phyloP scores from a whole-genome alignment of 2,797 vertebrate genomes.

The Coregonus ussuriensis region DNA sequence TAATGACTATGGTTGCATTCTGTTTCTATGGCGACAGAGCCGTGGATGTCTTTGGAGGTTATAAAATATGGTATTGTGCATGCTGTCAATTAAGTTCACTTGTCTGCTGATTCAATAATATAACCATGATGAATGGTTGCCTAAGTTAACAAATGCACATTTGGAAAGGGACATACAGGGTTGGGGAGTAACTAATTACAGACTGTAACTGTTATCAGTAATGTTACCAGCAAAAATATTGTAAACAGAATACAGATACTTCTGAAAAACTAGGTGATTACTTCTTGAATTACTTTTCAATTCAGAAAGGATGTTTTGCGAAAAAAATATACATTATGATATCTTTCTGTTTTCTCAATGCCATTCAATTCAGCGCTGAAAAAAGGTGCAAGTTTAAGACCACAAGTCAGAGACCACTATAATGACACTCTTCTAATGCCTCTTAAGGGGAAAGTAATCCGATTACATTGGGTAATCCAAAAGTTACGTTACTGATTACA shows the following conservation, averaged over 20 bases:
- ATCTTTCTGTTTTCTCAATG: too few species aligned
- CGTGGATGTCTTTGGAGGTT: constrained; percentile 34
- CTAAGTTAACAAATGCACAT: constrained; percentile 25
- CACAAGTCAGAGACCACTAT: neutral
- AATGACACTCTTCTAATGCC: too few species aligned
- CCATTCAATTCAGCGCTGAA: too few species aligned
- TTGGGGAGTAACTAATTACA: constrained; percentile 4
- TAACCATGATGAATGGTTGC: constrained; percentile 28
- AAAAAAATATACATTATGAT: too few species aligned
- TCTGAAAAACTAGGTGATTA: neutral
- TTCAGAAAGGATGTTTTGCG: too few species aligned
- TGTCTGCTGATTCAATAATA: constrained; percentile 31
- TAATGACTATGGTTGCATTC: constrained; percentile 64
- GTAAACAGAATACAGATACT: neutral
- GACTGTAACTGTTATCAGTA: too few species aligned
- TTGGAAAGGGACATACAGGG: constrained; percentile 20
- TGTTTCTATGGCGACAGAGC: constrained; percentile 73
- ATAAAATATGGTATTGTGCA: constrained; percentile 34
- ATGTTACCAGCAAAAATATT: too few species aligned
- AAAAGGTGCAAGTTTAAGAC: neutral
- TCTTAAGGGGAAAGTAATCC: too few species aligned
- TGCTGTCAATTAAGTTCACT: constrained; percentile 40
- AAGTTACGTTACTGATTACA: too few species aligned
- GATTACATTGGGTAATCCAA: too few species aligned
- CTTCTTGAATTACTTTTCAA: too few species aligned